Base-by-base conservation (phyloP, 2,888 invertebrate species). In the Nemotelus nigrinus region DNA sequence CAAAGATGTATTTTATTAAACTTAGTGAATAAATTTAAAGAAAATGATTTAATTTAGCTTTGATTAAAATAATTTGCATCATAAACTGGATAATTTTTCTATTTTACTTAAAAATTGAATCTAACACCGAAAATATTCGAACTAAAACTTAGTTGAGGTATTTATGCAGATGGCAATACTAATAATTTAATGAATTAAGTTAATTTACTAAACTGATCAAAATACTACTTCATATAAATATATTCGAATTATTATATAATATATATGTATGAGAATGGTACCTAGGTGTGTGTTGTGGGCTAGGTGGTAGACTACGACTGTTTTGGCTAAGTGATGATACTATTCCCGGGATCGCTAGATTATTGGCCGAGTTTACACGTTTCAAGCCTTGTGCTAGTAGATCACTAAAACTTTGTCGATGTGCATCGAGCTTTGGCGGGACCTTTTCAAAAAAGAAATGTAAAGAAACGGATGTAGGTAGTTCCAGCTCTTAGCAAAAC, bases 271-370 rank as follows among this genome's bases (percentile, higher is more conserved):
- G 25, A 25, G 1, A 25, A 25, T 25, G 25, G 50, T 78, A 87
- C 87, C 86, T 91, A 82, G 93, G 93, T 3, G 93, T 92, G 83
- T 93, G 92, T 82, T 93, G 93, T 5, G 93, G 93, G 79, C 93
- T 93, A n/a, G 93, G 93, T 67, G 93, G 93, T 81, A 93, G 86
- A 81, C 93, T 93, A 80, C 91, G 89, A 45, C 92, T 91, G 77
- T 87, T 86, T 7, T 89, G 88, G 58, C 89, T 88, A 68, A 87
- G 81, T 39, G 88, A 85, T 25, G 89, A 85, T 80, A 89, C 86
- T 82, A 87, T 87, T 84, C 89, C 89, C 77, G 93, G 93, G 83
- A 92, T 91, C 68, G 91, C 89, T 81, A 93, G 87, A 80, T 87
- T 87, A 85, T 92, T 92, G 68, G 92, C 92, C 81, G 92, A 93